phyloP scores from a whole-genome alignment of 2,797 vertebrate species.

The Siniperca scherzeri region DNA sequence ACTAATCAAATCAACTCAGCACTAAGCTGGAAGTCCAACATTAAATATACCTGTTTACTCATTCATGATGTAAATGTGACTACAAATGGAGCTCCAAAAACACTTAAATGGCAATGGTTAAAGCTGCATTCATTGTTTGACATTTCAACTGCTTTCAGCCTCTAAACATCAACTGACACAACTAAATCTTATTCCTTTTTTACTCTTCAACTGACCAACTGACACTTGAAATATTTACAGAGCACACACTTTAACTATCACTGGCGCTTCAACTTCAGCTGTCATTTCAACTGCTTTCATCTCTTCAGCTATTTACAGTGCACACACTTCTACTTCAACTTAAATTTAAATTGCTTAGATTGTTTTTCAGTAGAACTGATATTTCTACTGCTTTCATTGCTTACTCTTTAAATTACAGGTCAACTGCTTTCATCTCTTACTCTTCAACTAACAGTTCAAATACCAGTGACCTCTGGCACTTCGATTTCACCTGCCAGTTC shows the following conservation, averaged over 20 bases:
- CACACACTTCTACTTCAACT: background rate
- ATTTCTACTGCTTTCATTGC: background rate
- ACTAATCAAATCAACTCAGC: background rate
- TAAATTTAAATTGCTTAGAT: background rate
- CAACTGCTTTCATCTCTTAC: background rate
- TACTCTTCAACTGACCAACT: background rate
- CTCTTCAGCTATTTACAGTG: background rate
- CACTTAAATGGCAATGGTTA: background rate
- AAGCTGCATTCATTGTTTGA: background rate
- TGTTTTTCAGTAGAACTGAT: background rate
- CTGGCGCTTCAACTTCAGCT: background rate
- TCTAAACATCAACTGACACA: background rate
- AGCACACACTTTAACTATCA: background rate
- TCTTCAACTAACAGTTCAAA: background rate
- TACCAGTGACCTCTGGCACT: too few relatives aligned
- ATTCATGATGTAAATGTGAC: background rate
- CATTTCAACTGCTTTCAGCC: background rate
- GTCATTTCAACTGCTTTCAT: background rate
- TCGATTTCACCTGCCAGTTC: background rate
- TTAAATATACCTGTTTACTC: background rate
- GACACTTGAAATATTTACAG: background rate
- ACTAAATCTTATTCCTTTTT: background rate
- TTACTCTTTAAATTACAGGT: background rate
- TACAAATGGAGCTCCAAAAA: background rate
- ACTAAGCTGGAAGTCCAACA: background rate